Evolutionary conservation across 2,797 vertebrate genomes (phyloP), one percentile per base, ranked within the genome.

Genomic region (Enoplosus armatus): DNA sequence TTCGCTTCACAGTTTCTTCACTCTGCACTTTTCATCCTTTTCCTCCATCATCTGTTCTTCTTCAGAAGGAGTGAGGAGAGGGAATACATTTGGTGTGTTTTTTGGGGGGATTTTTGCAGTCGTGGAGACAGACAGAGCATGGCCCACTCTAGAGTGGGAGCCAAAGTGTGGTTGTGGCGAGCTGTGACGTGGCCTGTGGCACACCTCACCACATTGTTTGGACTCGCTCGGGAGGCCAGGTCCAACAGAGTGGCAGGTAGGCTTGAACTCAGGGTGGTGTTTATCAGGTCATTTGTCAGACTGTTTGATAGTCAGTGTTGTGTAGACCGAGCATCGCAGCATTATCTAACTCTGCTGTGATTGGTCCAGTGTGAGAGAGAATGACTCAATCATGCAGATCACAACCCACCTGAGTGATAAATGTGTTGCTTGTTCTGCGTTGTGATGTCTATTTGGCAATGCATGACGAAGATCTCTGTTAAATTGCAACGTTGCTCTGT

Each of bases 161-260:
- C 72, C 8, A 89, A 67, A 75, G 68, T 56, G 27, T 80, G 85
- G 76, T 50, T 89, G 48, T 92, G 89, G 90, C 66, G 62, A 56
- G 87, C 58, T 20, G 61, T 89, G 67, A 45, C 63, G 6, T 79
- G 85, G 84, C 85, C 90, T 0, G 0, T 85, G 65, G 69, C 64
- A 27, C 81, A 70, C 41, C 33, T 93, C 35, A 75, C 80, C 62
- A 29, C 75, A 35, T 53, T 91, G 53, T 79, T 93, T 43, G 79
- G 83, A 68, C 72, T 64, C 2, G 15, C 37, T 29, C 59, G 39
- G 65, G 54, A 70, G 22, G 58, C 50, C 61, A 37, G 68, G 35
- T 65, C 76, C 72, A 72, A 33, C 72, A 80, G 77, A 66, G 54
- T n/a, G 20, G 54, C 79, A 92, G 91, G 90, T 94, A 92, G 56